Evolutionary conservation across 2,113 vertebrate genomes (phyloP).

Genomic region (Hemichromis elongatus): DNA sequence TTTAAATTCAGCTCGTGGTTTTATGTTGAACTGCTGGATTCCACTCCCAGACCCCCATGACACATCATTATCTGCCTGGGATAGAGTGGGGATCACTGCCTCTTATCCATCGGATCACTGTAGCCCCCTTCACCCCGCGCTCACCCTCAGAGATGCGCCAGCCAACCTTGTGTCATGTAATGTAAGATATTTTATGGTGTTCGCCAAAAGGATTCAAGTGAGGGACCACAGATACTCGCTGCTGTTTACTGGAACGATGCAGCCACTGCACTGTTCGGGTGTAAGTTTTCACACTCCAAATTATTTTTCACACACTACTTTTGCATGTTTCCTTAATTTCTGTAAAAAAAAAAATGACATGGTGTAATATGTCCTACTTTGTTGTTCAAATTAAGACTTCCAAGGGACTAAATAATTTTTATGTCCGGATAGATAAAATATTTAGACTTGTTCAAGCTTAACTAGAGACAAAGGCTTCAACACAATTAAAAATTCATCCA

Average conservation of each 20-base stretch:
- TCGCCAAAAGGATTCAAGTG: neutral
- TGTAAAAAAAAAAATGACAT: neutral
- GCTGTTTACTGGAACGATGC: neutral
- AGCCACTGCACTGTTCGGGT: neutral
- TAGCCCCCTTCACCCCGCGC: neutral
- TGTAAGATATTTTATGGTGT: neutral
- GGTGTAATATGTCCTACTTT: neutral
- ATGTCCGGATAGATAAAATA: neutral
- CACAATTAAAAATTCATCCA: neutral
- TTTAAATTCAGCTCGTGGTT: conserved; percentile 33
- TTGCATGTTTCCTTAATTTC: neutral
- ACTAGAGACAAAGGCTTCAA: neutral
- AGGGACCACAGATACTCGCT: neutral
- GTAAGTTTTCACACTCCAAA: neutral
- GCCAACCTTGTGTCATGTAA: neutral
- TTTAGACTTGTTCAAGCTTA: neutral
- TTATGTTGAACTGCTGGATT: conserved; percentile 3
- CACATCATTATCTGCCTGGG: conserved; percentile 53
- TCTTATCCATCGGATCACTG: conserved; percentile 21
- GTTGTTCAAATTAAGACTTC: neutral
- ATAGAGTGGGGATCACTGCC: conserved; percentile 22
- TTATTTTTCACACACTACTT: neutral
- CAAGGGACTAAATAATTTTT: neutral
- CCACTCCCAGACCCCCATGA: conserved; percentile 13
- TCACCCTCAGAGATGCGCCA: neutral